Percentiles rank a stretch among this genome's conserved stretches.
Conservation (phyloP, 2,113 vertebrate species). For the mouse (Mus musculus) region DNA sequence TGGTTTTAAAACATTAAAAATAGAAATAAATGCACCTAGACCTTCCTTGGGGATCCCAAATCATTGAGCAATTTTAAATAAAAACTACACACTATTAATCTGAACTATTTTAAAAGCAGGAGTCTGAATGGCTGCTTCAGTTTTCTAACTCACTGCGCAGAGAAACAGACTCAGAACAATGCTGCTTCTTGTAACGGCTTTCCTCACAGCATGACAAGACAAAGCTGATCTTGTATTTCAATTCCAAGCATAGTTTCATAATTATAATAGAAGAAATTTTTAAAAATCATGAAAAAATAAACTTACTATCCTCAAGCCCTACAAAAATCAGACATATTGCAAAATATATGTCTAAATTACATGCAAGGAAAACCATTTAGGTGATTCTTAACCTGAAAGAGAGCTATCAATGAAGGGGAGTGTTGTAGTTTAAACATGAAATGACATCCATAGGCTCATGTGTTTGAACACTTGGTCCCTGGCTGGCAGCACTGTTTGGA, state of each 20-base stretch:
- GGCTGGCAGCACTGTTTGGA: neutral
- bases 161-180: neutral
- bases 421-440: neutral
- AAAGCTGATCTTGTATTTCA: neutral
- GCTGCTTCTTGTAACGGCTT: neutral
- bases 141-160: neutral
- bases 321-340: neutral
- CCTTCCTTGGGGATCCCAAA: neutral
- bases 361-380: neutral
- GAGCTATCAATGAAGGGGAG: neutral
- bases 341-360: neutral
- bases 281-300: neutral
- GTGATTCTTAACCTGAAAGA: conserved; percentile 6
- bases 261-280: neutral
- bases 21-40: neutral
- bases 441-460: neutral
- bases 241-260: neutral
- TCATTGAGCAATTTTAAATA: neutral
- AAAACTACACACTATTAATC: neutral
- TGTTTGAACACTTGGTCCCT: neutral
- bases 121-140: neutral
- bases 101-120: neutral
- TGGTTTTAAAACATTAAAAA: neutral
- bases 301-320: neutral
- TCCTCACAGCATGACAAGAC: neutral